Percentiles rank a stretch among this genome's conserved stretches.
Conservation (phyloP, 2,113 vertebrate genomes). For the Dipodomys merriami region DNA sequence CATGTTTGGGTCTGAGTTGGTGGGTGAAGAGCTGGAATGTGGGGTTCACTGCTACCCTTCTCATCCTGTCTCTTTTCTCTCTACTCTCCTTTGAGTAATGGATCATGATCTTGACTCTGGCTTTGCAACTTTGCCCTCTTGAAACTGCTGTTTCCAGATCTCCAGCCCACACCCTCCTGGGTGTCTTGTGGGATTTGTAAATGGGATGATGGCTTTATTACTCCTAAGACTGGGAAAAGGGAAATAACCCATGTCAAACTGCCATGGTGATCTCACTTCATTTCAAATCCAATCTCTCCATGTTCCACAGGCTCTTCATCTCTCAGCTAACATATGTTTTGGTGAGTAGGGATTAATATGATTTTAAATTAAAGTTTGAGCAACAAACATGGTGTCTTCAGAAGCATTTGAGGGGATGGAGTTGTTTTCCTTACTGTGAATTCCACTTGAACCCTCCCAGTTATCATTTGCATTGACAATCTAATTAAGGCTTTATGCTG, state of each 20-base stretch:
- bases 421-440: conserved; percentile 63
- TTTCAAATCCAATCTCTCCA: background rate
- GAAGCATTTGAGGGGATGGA: conserved; percentile 54
- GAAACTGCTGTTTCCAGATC: too few species aligned
- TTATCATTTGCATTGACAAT: conserved; percentile 80
- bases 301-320: background rate
- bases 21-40: background rate
- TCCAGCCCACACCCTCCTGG: too few species aligned
- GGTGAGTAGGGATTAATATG: background rate
- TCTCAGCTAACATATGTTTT: background rate
- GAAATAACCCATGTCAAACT: background rate
- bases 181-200: too few species aligned
- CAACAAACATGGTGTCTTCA: background rate
- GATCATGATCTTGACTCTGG: too few species aligned
- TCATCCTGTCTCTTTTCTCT: background rate
- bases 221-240: too few species aligned
- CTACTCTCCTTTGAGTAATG: background rate
- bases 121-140: too few species aligned
- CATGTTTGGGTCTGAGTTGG: background rate
- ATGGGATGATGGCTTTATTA: too few species aligned
- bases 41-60: background rate
- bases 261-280: background rate
- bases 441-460: conserved; percentile 71
- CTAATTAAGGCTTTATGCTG: conserved; percentile 76
- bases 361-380: conserved; percentile 62